Conservation (phyloP, 2,888 invertebrate genomes). For the Enchytraeus crypticus region DNA sequence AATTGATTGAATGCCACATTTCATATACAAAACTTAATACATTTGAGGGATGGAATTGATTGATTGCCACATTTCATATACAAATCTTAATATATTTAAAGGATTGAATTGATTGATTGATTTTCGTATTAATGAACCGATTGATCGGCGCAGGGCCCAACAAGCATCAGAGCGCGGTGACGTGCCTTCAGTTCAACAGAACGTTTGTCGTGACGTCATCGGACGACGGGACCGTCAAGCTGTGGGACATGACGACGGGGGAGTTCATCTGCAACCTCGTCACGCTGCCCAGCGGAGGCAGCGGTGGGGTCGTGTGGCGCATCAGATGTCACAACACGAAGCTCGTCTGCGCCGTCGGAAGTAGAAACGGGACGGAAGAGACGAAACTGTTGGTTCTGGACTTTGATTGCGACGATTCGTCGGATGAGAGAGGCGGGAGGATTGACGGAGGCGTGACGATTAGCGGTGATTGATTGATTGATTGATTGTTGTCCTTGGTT, state of each 20-base stretch:
- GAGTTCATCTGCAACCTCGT: constrained; percentile 94
- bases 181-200: constrained; percentile 87
- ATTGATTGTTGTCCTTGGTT: too few relatives aligned
- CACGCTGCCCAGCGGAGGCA: constrained; percentile 83
- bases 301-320: constrained; percentile 97
- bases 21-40: too few relatives aligned
- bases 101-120: too few relatives aligned
- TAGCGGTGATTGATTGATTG: too few relatives aligned
- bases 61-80: too few relatives aligned
- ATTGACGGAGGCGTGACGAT: too few relatives aligned
- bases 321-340: constrained; percentile 89
- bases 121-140: too few relatives aligned
- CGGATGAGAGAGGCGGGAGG: neutral
- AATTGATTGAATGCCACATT: too few relatives aligned
- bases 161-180: constrained; percentile 96
- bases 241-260: constrained; percentile 91
- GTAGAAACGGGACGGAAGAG: constrained; percentile 95
- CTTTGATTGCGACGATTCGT: constrained; percentile 65
- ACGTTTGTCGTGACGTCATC: constrained; percentile 97
- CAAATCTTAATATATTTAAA: too few relatives aligned
- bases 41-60: too few relatives aligned
- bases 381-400: constrained; percentile 94
- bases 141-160: constrained; percentile 87
- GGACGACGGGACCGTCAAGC: constrained; percentile 96
- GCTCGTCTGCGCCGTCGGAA: constrained; percentile 95